A percentile compares a stretch with the other conserved stretches of the same genome.
phyloP scores from a whole-genome alignment of 1,140 invertebrate genomes.

The Drosophila nikananu region DNA sequence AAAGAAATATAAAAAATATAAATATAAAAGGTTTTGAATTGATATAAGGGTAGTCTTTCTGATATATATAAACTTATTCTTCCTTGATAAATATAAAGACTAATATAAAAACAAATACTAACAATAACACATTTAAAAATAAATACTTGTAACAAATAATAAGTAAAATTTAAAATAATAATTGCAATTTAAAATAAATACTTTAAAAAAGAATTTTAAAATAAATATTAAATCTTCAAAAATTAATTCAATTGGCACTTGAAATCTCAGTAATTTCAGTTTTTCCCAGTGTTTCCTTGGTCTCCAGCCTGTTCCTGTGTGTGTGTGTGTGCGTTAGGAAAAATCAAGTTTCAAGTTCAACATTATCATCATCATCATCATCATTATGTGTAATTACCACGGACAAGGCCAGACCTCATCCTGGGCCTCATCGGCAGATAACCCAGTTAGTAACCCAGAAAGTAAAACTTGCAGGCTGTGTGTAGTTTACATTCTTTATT shows the following conservation, averaged over 20 bases:
- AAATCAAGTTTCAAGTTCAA: constrained; percentile 60
- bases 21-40: no score
- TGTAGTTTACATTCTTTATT: constrained; percentile 82
- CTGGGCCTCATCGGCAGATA: neutral
- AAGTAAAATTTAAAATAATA: no score
- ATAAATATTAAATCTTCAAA: no score
- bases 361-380: constrained; percentile 37
- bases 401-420: neutral
- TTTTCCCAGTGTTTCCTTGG: constrained; percentile 5
- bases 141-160: neutral
- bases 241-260: neutral
- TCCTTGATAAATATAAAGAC: neutral
- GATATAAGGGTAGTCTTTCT: no score
- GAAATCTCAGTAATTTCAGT: neutral
- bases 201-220: no score
- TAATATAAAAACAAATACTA: neutral
- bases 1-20: no score
- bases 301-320: constrained; percentile 9
- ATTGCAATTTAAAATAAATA: neutral
- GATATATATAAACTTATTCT: no score
- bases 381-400: constrained; percentile 40
- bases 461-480: constrained; percentile 15
- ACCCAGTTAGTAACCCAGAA: constrained; percentile 1
- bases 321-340: neutral
- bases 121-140: neutral